phyloP scores from a whole-genome alignment of 1,140 invertebrate genomes.

The Halictus rubicundus region DNA sequence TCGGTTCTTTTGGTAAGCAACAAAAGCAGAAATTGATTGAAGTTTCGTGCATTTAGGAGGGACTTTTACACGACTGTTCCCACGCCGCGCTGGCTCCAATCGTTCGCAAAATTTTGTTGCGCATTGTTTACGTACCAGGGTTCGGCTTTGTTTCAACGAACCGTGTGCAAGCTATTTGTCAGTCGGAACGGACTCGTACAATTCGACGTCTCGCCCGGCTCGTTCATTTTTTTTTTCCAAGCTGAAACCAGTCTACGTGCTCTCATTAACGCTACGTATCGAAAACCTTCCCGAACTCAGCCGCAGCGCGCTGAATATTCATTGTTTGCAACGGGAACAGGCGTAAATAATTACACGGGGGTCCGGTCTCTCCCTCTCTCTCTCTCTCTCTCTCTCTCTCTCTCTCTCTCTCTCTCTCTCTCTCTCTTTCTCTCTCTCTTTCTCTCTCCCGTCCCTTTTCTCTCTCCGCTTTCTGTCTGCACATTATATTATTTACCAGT shows the following conservation, averaged over 20 bases:
- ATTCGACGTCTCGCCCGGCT: slow-evolving; percentile 22
- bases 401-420: too few species aligned
- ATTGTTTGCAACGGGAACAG: slow-evolving; percentile 26
- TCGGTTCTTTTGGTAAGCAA: too few species aligned
- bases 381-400: background rate
- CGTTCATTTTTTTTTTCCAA: background rate
- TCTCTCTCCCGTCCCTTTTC: too few species aligned
- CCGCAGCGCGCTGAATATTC: slow-evolving; percentile 24
- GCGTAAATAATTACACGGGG: slow-evolving; percentile 34
- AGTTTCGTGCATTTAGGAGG: background rate
- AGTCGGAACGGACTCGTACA: background rate
- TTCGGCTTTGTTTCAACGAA: background rate
- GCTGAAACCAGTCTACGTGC: background rate
- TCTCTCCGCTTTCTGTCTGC: background rate
- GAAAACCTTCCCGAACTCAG: slow-evolving; percentile 8
- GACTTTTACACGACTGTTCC: background rate
- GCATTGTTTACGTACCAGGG: background rate
- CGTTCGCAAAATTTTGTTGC: slow-evolving; percentile 19
- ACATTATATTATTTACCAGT: slow-evolving; percentile 16
- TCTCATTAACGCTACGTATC: slow-evolving; percentile 33
- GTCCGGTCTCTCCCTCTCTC: background rate
- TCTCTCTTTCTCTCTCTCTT: too few species aligned
- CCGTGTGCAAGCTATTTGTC: slow-evolving; percentile 15
- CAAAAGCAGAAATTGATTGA: background rate
- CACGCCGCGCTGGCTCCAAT: background rate